A percentile compares a stretch with the other conserved stretches of the same genome.
These are phyloP conservation scores for Vimba vimba DNA, from an alignment of 2,113 vertebrate species.

Conservation along the genomic window DNA sequence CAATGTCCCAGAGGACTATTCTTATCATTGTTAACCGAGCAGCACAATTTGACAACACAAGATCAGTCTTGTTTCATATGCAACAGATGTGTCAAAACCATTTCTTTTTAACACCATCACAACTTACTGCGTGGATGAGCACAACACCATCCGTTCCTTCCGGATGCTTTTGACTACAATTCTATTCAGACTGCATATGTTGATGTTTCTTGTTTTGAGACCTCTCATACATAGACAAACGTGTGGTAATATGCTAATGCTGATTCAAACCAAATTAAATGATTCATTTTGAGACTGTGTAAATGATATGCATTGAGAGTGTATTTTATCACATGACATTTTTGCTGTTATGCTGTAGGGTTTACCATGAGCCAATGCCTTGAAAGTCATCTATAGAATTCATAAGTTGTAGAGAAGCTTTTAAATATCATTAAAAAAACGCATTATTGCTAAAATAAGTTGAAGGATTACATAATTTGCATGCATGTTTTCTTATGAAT, in stretches of 20 bases:
- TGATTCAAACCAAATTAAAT: too few species aligned
- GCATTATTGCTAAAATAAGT: background rate
- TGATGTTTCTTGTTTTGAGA: background rate
- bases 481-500: background rate
- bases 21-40: background rate
- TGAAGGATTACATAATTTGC: background rate
- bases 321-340: background rate
- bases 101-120: background rate
- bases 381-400: background rate
- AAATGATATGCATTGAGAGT: background rate
- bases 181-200: background rate
- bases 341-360: background rate
- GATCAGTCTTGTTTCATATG: background rate
- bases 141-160: too few species aligned
- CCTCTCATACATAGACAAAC: too few species aligned
- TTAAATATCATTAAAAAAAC: background rate
- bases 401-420: background rate
- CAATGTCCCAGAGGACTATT: background rate
- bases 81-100: background rate
- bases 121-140: background rate
- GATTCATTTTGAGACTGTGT: too few species aligned
- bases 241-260: too few species aligned
- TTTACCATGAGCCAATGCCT: background rate
- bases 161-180: too few species aligned
- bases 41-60: background rate